Base-by-base conservation (phyloP, 2,888 invertebrate genomes). In the Archaeoteleia sp. region DNA sequence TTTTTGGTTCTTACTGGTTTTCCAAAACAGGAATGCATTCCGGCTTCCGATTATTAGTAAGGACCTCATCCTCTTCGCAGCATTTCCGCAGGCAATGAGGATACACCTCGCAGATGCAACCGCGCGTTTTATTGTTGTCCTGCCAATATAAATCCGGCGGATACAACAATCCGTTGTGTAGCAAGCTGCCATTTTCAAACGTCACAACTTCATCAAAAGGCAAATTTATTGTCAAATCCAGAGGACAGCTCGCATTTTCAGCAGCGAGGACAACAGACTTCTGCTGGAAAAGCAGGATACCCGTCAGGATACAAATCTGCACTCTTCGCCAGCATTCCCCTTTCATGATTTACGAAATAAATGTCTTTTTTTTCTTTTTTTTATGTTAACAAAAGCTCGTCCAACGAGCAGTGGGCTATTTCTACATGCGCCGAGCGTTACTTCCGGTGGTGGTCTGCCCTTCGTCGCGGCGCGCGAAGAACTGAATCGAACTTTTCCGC, bases 51-150 rank as follows among this genome's bases (percentile, higher is more conserved):
- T 17, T 4, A 2, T 53, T 17, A 1, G 40, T 42, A 12, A 66
- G 20, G 35, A 66, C 66, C 13, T 66, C 8, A 23, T 48, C 48
- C 10, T 39, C 25, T 8, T 29, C 40, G 60, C 86, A 86, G 68
- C 86, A 86, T 66, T 83, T 83, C 57, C 79, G 74, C 55, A 86
- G 51, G 40, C 82, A 82, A 1, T 23, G 54, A 3, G 35, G 37
- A 12, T 34, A 29, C 1, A 76, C 6, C 5, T 74, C 57, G 57
- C 83, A 83, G 17, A 72, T 25, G 63, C 83, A 83, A 4, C 71
- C 80, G 9, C 74, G 68, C 0, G 72, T 73, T 1, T 35, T 12
- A 17, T 78, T 76, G 6, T 69, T 61, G 20, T 65, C 66, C 5
- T 13, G 20, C 67, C 72, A 78, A 35, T 75, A 67, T 20, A 40